Evolutionary conservation across 2,888 invertebrate genomes (phyloP), one percentile per base, ranked within the genome.

Genomic region (Ochropleura leucogaster): DNA sequence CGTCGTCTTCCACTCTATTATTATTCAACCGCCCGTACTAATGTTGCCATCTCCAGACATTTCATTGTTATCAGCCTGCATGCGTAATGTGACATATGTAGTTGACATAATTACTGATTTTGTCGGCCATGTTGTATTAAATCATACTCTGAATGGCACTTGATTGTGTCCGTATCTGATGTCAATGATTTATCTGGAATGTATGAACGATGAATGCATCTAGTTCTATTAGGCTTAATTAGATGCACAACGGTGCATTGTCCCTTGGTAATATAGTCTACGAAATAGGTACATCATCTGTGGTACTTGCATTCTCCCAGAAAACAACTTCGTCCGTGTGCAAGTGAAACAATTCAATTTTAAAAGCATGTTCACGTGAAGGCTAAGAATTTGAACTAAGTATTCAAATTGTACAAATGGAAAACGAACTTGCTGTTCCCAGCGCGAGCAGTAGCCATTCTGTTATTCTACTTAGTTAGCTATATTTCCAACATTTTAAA

Each of bases 41-140:
- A 74, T 90, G 88, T 88, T 88, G 89, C 89, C 89, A 92, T 92
- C 90, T 91, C 88, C 85, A 88, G 90, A 89, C 89, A 85, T 84
- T 85, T 86, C 84, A 84, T 87, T 84, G 87, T 84, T 91, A 90
- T 92, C 91, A 88, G 89, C 84, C 84, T 88, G 89, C 88, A 92
- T 90, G 84, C 82, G 82, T 90, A 88, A 90, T 91, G 89, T 84
- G 87, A 87, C 85, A 87, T 77, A 88, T 89, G 87, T 85, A 83
- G 78, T 85, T 87, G 89, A 87, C 80, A 79, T 87, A 83, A 82
- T 84, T 84, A 82, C 81, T 70, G 78, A 82, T 84, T 85, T 87
- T 81, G 86, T 68, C 72, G 63, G 74, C 72, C 82, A 80, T 82
- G 67, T 75, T 82, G 79, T 80, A 74, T 80, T 81, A 79, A 68